Evolutionary conservation across 2,888 invertebrate species (phyloP).

Genomic region (Iselma pallidipennis): DNA sequence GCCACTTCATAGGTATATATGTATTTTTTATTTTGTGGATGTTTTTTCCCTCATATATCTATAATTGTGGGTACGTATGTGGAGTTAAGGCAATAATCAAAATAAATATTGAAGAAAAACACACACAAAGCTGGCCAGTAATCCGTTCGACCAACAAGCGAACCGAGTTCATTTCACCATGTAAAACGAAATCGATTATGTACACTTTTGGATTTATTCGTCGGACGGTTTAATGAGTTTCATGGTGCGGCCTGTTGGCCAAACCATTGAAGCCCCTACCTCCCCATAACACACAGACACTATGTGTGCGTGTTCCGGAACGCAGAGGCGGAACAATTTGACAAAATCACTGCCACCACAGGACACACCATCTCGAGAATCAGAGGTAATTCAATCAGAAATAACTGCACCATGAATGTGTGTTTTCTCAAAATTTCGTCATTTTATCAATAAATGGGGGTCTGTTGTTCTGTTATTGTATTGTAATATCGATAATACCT

Average conservation of each 20-base stretch:
- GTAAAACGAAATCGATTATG: slow-evolving; percentile 45
- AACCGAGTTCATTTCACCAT: slow-evolving; percentile 42
- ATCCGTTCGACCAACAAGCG: slow-evolving; percentile 40
- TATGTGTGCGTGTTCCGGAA: slow-evolving; percentile 6
- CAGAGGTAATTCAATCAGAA: too few relatives aligned
- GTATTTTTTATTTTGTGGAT: neutral
- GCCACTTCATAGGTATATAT: slow-evolving; percentile 10
- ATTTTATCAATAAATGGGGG: too few relatives aligned
- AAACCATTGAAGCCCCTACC: too few relatives aligned
- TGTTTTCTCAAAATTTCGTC: too few relatives aligned
- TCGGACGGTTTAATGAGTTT: slow-evolving; percentile 29
- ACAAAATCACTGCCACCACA: neutral
- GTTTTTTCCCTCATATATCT: neutral
- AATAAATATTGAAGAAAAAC: slow-evolving; percentile 39
- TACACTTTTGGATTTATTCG: slow-evolving; percentile 39
- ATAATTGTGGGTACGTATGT: neutral
- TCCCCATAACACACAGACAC: too few relatives aligned
- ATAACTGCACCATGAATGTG: neutral
- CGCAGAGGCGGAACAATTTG: slow-evolving; percentile 19
- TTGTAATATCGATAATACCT: too few relatives aligned
- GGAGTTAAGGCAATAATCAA: slow-evolving; percentile 30
- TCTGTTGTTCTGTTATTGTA: too few relatives aligned
- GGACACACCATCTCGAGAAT: too few relatives aligned
- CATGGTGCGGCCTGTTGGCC: slow-evolving; percentile 20
- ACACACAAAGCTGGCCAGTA: slow-evolving; percentile 41